Conservation (phyloP, 2,888 invertebrate genomes). For the Platypus cylindrus region DNA sequence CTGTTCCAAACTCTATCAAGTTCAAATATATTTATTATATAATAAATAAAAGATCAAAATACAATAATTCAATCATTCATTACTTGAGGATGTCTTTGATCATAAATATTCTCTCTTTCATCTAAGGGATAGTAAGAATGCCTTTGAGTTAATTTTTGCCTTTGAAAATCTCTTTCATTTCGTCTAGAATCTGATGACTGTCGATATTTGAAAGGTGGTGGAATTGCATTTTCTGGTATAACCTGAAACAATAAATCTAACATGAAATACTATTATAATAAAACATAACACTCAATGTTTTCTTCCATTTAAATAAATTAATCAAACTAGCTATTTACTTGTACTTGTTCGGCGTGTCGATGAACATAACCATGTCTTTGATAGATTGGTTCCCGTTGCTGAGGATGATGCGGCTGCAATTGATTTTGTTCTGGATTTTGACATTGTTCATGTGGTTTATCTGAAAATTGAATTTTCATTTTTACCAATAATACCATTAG, state of each 20-base stretch:
- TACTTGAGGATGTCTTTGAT: constrained; percentile 28
- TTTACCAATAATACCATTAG: too few species aligned
- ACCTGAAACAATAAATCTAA: constrained; percentile 22
- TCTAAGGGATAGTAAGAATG: constrained; percentile 46
- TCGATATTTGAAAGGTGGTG: constrained; percentile 29
- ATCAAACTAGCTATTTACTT: constrained; percentile 21
- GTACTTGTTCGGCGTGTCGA: constrained; percentile 33
- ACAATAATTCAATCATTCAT: neutral
- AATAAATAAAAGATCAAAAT: constrained; percentile 1
- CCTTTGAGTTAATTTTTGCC: constrained; percentile 42
- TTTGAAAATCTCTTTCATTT: constrained; percentile 37
- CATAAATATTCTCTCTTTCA: constrained; percentile 39
- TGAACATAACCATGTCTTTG: constrained; percentile 33
- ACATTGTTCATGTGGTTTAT: constrained; percentile 15
- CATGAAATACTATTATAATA: neutral
- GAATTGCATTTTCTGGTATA: constrained; percentile 32
- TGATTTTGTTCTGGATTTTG: constrained; percentile 20
- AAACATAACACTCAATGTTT: neutral
- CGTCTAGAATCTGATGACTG: constrained; percentile 26
- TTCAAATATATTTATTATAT: constrained; percentile 1
- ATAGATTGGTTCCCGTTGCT: constrained; percentile 25
- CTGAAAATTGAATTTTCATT: too few species aligned
- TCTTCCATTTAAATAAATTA: too few species aligned
- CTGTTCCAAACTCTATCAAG: constrained; percentile 16
- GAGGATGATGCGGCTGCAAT: constrained; percentile 3